Evolutionary conservation across 2,888 invertebrate species (phyloP), one percentile per base, ranked within the genome.

Genomic region (Cryptus armator): DNA sequence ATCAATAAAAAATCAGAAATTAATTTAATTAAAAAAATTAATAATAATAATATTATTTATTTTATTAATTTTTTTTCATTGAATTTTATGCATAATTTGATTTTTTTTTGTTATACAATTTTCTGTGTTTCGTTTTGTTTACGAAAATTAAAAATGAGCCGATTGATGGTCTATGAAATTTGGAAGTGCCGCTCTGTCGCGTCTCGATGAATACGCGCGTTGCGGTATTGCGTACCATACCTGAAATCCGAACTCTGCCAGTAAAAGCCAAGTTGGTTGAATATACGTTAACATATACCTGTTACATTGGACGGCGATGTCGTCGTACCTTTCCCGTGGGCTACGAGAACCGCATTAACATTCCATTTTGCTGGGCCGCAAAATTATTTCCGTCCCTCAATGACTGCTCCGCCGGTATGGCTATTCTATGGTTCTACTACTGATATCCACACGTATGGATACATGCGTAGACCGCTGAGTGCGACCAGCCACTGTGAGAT

Each of bases 331-430:
- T 67, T 62, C 53, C 59, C 51, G 80, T 44, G 86, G 86, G 84
- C 85, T 82, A 88, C 87, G 88, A 84, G 87, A 89, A 87, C 85
- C 87, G 88, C 90, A 90, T 91, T 90, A 90, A 91, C 91, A 90
- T 92, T 92, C 89, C 90, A 88, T 89, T 87, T 88, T 85, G 84
- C 81, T 85, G 85, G 85, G 79, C 87, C 85, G 86, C 87, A 86
- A 90, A 91, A 91, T 92, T 89, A 90, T 91, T 91, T 91, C 91
- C 89, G 87, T 81, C 87, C 67, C 88, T 86, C 81, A 68, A 85
- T 83, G 72, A 64, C 32, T 53, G 37, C 37, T 37, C 64, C 44
- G 62, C 62, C 56, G 74, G 44, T 53, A 37, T 16, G 0, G 46
- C 56, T 24, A 51, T 66, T 79, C 46, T 16, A 10, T 29, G 62